Conservation (phyloP, 2,113 vertebrate species). For the Plestiodon gilberti region DNA sequence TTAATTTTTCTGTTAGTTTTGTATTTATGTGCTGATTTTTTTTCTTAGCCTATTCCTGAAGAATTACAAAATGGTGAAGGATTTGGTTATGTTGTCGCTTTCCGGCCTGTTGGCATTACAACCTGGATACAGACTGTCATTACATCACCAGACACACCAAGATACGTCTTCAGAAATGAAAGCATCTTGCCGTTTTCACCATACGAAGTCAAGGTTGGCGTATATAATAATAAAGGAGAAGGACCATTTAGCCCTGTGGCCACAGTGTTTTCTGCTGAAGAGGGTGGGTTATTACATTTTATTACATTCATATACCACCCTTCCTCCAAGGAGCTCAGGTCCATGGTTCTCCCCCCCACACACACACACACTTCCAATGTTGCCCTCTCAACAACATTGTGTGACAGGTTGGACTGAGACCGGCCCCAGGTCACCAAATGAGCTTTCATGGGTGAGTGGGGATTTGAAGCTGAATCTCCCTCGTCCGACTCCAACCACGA, state of each 20-base stretch:
- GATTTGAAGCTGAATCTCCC: no score
- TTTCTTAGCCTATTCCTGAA: constrained; percentile 88
- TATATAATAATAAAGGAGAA: constrained; percentile 93
- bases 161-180: constrained; percentile 90
- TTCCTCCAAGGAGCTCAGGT: no score
- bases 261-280: constrained; percentile 91
- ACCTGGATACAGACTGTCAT: constrained; percentile 93
- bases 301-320: no score
- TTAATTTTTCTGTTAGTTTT: background rate
- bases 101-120: constrained; percentile 83
- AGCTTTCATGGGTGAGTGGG: no score
- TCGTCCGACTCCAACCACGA: no score
- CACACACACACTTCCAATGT: no score
- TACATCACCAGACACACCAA: constrained; percentile 82
- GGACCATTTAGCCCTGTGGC: constrained; percentile 91
- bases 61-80: constrained; percentile 94
- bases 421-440: no score
- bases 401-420: no score
- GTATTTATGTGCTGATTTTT: background rate
- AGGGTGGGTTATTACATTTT: constrained; percentile 77
- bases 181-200: constrained; percentile 90
- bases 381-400: no score
- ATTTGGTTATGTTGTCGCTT: constrained; percentile 94
- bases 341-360: no score
- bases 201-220: constrained; percentile 92